Evolutionary conservation across 2,888 invertebrate genomes (phyloP), one percentile per base, ranked within the genome.

Genomic region (Elmis aenea): DNA sequence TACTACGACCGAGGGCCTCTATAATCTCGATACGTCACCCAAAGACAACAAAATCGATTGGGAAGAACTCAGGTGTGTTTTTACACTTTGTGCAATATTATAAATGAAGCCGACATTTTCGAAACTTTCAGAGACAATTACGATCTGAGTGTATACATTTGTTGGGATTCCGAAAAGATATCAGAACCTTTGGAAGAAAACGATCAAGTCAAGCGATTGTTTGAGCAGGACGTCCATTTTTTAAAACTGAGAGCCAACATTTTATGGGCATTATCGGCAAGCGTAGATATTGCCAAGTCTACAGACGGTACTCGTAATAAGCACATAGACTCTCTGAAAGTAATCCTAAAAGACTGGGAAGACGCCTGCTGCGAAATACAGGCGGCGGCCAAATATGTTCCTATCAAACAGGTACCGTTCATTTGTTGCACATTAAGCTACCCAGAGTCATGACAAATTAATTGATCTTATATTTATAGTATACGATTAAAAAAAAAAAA

Each of bases 111-210:
- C 12, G 10, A 18, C 13, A 3, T 11, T 24, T 10, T 22, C 22
- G 12, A 23, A 22, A 16, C 23, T 56, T 60, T 46, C 58, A 76
- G 76, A 27, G 88, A 90, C 68, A 90, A 90, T 68, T 76, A 88
- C 23, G 89, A 91, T 64, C 69, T 87, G 13, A 72, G 74, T 41
- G 81, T 85, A 4, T 78, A 83, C 55, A 71, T 79, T 5, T 76
- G 75, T 50, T 86, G 80, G 79, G 83, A 86, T 52, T 80, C 82
- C 0, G 72, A 67, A 57, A 34, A 66, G 51, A 35, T 72, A 64
- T 46, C 58, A 54, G 2, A 58, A 52, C 4, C 54, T 58, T 10
- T 70, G 55, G 55, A 59, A 54, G 26, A 62, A 61, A 16, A 69
- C 67, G 10, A 70, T 64, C 58, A 59, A 29, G 51, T 58, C 4